phyloP scores from a whole-genome alignment of 2,888 invertebrate genomes.

The Euzetes globulus region DNA sequence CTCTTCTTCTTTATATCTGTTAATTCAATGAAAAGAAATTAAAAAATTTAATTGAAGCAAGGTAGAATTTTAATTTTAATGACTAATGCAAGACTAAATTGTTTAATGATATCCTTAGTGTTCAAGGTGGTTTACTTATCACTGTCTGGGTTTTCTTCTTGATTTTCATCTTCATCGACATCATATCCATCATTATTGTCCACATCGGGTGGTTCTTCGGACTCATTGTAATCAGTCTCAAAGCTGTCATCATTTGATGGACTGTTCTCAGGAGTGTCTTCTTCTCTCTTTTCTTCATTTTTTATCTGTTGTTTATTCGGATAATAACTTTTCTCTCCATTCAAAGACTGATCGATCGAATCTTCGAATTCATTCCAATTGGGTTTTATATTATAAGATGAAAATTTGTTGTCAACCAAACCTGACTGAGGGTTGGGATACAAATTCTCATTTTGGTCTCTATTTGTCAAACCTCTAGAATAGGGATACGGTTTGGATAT shows the following conservation, averaged over 20 bases:
- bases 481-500: neutral
- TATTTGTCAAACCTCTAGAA: neutral
- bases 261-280: neutral
- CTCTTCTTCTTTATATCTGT: constrained; percentile 1
- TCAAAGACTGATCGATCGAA: neutral
- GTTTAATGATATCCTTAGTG: too few relatives aligned
- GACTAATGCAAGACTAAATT: too few relatives aligned
- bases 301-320: neutral
- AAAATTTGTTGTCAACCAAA: neutral
- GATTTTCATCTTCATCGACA: neutral
- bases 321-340: neutral
- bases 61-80: too few relatives aligned
- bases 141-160: neutral
- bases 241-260: neutral
- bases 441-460: neutral
- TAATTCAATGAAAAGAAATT: too few relatives aligned
- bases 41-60: too few relatives aligned
- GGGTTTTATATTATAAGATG: neutral
- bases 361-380: neutral
- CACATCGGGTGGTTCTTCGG: neutral
- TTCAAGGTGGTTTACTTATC: too few relatives aligned
- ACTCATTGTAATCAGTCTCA: neutral
- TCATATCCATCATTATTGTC: neutral
- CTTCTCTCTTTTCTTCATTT: neutral
- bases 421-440: too few relatives aligned